Conservation (phyloP, 2,113 vertebrate species). For the Pelmatolapia mariae region DNA sequence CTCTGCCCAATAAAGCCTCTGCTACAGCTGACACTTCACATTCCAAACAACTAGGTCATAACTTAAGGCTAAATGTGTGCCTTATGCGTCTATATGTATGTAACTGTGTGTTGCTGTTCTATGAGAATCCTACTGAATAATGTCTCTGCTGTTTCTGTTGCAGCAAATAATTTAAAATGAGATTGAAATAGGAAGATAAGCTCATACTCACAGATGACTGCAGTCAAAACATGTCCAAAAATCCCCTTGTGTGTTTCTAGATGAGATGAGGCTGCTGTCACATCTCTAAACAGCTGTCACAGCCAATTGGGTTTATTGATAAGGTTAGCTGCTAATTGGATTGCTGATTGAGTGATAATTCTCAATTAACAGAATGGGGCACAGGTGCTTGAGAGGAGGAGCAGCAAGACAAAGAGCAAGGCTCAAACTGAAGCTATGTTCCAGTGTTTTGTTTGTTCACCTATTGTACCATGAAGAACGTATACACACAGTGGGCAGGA, state of each 20-base stretch:
- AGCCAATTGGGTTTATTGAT: slow-evolving; percentile 36
- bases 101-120: background rate
- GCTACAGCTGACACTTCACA: slow-evolving; percentile 61
- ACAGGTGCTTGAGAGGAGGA: slow-evolving; percentile 34
- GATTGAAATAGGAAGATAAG: background rate
- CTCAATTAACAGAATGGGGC: slow-evolving; percentile 18
- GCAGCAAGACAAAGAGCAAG: background rate
- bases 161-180: background rate
- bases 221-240: background rate
- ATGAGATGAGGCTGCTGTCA: background rate
- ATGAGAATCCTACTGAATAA: background rate
- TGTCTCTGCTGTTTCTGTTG: background rate
- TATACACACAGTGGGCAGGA: background rate
- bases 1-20: slow-evolving; percentile 54
- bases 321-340: slow-evolving; percentile 38
- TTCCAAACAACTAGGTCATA: slow-evolving; percentile 69
- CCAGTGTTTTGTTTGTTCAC: background rate
- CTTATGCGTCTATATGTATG: background rate
- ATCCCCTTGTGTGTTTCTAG: background rate
- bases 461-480: background rate
- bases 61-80: slow-evolving; percentile 53
- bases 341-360: slow-evolving; percentile 52
- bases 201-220: background rate
- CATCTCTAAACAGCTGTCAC: slow-evolving; percentile 26
- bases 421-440: background rate